Conservation (phyloP, 2,888 invertebrate genomes). For the Drosophila paucipuncta region DNA sequence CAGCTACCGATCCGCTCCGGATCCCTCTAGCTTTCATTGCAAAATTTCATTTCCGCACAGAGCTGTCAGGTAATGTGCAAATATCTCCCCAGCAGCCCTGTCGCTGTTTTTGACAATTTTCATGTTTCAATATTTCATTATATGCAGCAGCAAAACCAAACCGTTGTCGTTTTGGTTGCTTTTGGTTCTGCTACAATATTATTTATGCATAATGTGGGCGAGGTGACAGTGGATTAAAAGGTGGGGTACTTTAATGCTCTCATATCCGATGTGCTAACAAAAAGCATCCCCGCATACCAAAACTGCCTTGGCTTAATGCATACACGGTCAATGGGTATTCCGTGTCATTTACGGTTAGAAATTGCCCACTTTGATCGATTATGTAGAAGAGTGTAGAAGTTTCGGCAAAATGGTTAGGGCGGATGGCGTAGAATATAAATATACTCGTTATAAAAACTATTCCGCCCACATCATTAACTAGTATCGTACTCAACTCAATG, state of each 20-base stretch:
- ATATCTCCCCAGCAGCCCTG: conserved; percentile 2
- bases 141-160: conserved; percentile 52
- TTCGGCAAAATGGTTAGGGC: conserved; percentile 10
- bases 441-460: conserved; percentile 12
- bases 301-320: conserved; percentile 3
- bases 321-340: conserved; percentile 13
- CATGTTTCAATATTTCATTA: conserved; percentile 80
- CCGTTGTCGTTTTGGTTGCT: conserved; percentile 49
- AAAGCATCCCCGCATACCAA: conserved; percentile 8
- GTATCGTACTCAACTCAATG: conserved; percentile 22
- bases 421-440: neutral
- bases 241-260: conserved; percentile 32
- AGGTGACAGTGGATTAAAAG: conserved; percentile 37
- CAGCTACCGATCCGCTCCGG: conserved; percentile 10
- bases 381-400: conserved; percentile 13
- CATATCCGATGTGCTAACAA: conserved; percentile 28
- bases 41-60: conserved; percentile 75
- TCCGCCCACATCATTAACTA: conserved; percentile 33
- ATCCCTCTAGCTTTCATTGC: conserved; percentile 58
- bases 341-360: conserved; percentile 46
- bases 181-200: conserved; percentile 56
- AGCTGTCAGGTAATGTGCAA: conserved; percentile 70
- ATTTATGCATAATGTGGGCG: conserved; percentile 74
- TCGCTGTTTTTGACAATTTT: conserved; percentile 79
- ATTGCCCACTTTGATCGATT: conserved; percentile 68